Evolutionary conservation across 2,888 invertebrate species (phyloP), one percentile per base, ranked within the genome.

Genomic region (Shargacucullia verbasci): DNA sequence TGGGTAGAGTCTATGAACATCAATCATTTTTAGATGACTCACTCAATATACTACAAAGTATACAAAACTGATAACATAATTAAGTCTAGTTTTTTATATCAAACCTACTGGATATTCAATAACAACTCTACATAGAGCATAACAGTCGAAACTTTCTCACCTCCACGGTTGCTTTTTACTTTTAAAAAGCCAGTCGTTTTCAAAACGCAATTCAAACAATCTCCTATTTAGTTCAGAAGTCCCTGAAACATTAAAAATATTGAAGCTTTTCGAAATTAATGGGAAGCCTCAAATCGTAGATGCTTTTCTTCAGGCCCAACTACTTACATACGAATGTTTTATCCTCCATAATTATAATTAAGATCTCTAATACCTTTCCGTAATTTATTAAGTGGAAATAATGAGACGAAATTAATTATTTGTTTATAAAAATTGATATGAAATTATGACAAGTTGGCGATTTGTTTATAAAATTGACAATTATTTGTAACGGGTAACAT

Each of bases 141-240:
- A 33, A 14, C 5, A 20, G 31, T 20, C 0, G 9, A 11, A 10
- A 25, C 12, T 45, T 35, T 76, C 89, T 88, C 72, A 94, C 94
- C 81, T 79, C 94, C 94, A 94, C 8, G 94, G 90, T 62, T 91
- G 93, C 62, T 92, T 93, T 71, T 86, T 91, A 62, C 86, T 89
- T 73, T 88, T 93, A 75, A 94, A 94, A 27, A 94, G 79, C 85
- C 85, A 86, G 46, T 92, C 91, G 76, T 94, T 85, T 71, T 91
- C 83, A 53, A 93, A 92, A 54, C 93, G 85, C 39, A 93, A 73
- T 61, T 88, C 78, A 53, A 94, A 86, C 61, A 94, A 78, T 63
- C 81, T 87, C 61, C 82, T 88, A 14, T 84, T 90, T n/a, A 90
- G 81, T 47, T 88, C 86, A 35, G 87, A 78, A 6, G 90, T 88